Evolutionary conservation across 2,888 invertebrate species (phyloP), one percentile per base, ranked within the genome.

Genomic region (Synergus gifuensis): DNA sequence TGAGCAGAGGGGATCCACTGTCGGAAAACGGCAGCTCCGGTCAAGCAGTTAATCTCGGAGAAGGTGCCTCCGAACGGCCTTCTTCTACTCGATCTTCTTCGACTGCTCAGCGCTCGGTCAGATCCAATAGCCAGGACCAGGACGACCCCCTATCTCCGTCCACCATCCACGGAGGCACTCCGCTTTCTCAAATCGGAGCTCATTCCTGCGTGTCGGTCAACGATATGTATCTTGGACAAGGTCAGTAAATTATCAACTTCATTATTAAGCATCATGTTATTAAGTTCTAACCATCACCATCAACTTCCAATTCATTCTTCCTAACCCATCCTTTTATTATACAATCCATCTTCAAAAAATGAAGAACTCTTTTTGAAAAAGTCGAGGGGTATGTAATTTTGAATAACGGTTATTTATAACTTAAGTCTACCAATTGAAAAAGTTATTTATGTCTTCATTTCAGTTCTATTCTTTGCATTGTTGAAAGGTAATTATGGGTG

Each of bases 151-250:
- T 92, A 66, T 92, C 93, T 80, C 92, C 93, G 60, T 91, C 92
- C 49, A 90, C 96, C 85, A 95, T 97, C 77, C 96, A 97, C 91
- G 97, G 97, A 60, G 96, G 96, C 85, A 97, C 97, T 77, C 97
- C 98, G 0, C 94, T 98, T 78, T 96, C 97, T 67, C 97, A 97
- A 92, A 97, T 98, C 86, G 97, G 97, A 79, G 95, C 96, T 80
- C 95, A 95, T 87, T 92, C 95, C 69, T 94, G 96, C 86, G 94
- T 94, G 69, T 93, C 94, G 62, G 93, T 94, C 84, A 92, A 91
- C 84, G 93, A 93, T 84, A 91, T 91, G 86, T 92, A 91, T 87
- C 89, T 93, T 84, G 91, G 93, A 79, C 93, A 93, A 92, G 93
- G 93, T 93, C 82, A 83, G 88, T 83, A 42, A 14, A 54, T 62